Conservation (phyloP, 2,797 vertebrate genomes). For the Hydrolagus colliei region DNA sequence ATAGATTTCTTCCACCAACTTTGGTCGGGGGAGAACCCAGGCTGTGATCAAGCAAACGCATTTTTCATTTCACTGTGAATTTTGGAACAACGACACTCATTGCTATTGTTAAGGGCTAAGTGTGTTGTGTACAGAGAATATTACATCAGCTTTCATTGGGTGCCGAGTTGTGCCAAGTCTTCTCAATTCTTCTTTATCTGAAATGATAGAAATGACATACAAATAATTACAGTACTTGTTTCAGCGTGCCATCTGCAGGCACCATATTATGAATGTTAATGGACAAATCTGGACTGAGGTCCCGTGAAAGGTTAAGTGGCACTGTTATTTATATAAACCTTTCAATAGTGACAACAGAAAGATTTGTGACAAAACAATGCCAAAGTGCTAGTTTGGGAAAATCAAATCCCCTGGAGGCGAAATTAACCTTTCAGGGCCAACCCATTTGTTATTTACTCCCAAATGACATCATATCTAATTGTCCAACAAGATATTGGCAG, state of each 20-base stretch:
- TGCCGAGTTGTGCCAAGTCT: neutral
- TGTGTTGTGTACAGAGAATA: neutral
- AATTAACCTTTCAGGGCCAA: too few relatives aligned
- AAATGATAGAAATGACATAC: neutral
- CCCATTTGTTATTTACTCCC: neutral
- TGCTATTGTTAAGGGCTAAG: neutral
- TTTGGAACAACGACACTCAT: neutral
- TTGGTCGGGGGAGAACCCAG: neutral
- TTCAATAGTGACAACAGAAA: constrained; percentile 2
- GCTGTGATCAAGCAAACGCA: neutral
- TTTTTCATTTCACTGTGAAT: neutral
- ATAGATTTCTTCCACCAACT: neutral
- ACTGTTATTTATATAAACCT: neutral
- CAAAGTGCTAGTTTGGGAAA: neutral
- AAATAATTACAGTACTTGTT: neutral
- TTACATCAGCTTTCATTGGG: neutral
- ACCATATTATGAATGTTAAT: neutral
- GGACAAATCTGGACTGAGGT: neutral
- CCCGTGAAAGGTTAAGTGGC: neutral
- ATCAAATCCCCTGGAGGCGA: neutral
- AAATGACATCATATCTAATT: neutral
- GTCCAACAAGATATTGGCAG: neutral
- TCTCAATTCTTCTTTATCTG: neutral
- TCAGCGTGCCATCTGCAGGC: neutral
- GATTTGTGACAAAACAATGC: neutral